phyloP scores from a whole-genome alignment of 1,140 invertebrate genomes.

The Neocloeon triangulifer region DNA sequence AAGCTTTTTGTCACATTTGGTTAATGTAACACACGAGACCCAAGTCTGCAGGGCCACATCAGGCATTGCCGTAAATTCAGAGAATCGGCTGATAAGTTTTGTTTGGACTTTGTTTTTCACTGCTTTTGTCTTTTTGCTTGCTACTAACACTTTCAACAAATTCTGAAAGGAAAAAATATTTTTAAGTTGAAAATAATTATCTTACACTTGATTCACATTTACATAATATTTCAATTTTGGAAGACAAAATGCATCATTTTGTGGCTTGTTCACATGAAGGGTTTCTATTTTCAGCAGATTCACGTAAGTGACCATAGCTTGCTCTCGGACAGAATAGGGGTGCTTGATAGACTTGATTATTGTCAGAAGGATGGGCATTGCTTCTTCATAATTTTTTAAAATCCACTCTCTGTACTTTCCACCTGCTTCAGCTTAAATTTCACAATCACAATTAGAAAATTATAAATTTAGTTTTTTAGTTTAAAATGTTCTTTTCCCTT shows the following conservation, averaged over 20 bases:
- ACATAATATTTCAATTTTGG: conserved; percentile 32
- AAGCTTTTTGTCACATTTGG: conserved; percentile 23
- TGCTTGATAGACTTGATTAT: conserved; percentile 24
- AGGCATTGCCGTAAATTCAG: conserved; percentile 33
- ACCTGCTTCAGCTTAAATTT: conserved; percentile 21
- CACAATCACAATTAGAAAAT: conserved; percentile 2
- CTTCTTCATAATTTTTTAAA: conserved; percentile 30
- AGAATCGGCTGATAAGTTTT: conserved; percentile 28
- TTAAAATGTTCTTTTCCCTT: too few relatives aligned
- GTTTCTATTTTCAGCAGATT: conserved; percentile 38
- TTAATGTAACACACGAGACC: conserved; percentile 26
- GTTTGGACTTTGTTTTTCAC: too few relatives aligned
- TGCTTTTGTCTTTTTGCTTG: conserved; percentile 23
- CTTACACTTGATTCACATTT: conserved; percentile 7
- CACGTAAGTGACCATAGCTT: conserved; percentile 38
- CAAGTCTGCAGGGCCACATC: conserved; percentile 36
- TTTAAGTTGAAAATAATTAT: conserved; percentile 2
- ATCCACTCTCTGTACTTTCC: conserved; percentile 33
- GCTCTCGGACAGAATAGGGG: conserved; percentile 26
- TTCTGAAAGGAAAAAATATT: conserved; percentile 11
- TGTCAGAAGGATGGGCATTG: conserved; percentile 24
- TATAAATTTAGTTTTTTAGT: too few relatives aligned
- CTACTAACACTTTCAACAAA: conserved; percentile 29
- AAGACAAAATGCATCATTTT: conserved; percentile 25
- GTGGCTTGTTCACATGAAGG: conserved; percentile 28